Percentiles rank a stretch among this genome's conserved stretches.
phyloP scores from a whole-genome alignment of 2,888 invertebrate genomes.

The Rotaria socialis region DNA sequence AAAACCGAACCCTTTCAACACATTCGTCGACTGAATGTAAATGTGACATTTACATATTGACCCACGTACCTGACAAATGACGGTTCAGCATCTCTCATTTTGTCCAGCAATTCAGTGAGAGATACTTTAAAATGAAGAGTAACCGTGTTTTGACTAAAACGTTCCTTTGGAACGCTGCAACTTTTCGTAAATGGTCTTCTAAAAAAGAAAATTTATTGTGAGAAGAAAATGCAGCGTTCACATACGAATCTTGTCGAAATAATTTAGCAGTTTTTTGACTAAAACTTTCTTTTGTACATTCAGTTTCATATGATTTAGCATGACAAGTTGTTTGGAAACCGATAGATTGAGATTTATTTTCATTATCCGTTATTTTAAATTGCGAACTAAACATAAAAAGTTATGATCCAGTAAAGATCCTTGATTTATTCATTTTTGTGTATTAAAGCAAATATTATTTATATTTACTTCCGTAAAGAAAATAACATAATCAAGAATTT shows the following conservation, averaged over 20 bases:
- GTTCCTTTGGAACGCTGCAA: constrained; percentile 48
- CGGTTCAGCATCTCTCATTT: constrained; percentile 46
- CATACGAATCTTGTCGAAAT: constrained; percentile 43
- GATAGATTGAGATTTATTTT: background rate
- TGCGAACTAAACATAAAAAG: background rate
- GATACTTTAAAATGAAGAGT: constrained; percentile 51
- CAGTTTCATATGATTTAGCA: constrained; percentile 38
- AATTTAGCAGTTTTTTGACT: constrained; percentile 43
- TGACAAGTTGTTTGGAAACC: background rate
- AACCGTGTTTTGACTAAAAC: constrained; percentile 52
- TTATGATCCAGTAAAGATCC: too few relatives aligned
- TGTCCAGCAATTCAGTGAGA: constrained; percentile 41
- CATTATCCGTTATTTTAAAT: background rate
- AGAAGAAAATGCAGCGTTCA: background rate
- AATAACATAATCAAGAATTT: too few relatives aligned
- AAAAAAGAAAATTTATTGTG: background rate
- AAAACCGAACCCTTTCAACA: background rate
- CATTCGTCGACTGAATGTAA: background rate
- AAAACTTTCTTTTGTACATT: constrained; percentile 40
- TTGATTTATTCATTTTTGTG: too few relatives aligned
- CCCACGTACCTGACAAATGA: constrained; percentile 45
- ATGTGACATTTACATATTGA: background rate
- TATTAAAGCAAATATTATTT: too few relatives aligned
- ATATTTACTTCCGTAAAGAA: too few relatives aligned
- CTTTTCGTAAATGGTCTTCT: constrained; percentile 38